Evolutionary conservation across 2,888 invertebrate species (phyloP).

Genomic region (Drosophila algonquin): DNA sequence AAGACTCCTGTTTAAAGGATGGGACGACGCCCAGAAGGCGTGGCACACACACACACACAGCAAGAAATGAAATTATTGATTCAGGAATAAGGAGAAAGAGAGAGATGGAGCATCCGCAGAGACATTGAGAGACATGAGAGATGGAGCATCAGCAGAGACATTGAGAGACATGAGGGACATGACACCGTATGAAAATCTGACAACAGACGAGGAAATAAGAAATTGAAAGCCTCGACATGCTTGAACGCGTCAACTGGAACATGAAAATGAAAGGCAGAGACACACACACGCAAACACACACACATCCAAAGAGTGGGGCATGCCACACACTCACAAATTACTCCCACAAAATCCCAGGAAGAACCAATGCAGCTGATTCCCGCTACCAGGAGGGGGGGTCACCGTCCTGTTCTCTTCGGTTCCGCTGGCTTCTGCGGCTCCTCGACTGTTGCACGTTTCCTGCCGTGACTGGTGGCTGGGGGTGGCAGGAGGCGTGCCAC

Average conservation of each 20-base stretch:
- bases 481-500: slow-evolving; percentile 37
- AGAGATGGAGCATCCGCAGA: background rate
- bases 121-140: background rate
- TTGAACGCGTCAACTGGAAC: slow-evolving; percentile 52
- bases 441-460: slow-evolving; percentile 18
- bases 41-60: background rate
- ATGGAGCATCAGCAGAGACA: background rate
- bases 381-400: too few species aligned
- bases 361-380: slow-evolving; percentile 37
- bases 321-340: slow-evolving; percentile 1
- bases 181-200: slow-evolving; percentile 68
- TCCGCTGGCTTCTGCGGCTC: background rate
- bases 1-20: too few species aligned
- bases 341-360: background rate
- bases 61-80: slow-evolving; percentile 43
- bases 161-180: slow-evolving; percentile 39
- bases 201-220: slow-evolving; percentile 60
- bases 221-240: slow-evolving; percentile 66
- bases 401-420: too few species aligned
- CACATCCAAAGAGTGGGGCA: background rate
- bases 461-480: background rate
- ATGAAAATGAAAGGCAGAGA: slow-evolving; percentile 51
- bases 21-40: background rate
- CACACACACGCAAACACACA: background rate
- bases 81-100: slow-evolving; percentile 1